phyloP scores from a whole-genome alignment of 2,888 invertebrate genomes.

The Glyphotaelius pellucidus region DNA sequence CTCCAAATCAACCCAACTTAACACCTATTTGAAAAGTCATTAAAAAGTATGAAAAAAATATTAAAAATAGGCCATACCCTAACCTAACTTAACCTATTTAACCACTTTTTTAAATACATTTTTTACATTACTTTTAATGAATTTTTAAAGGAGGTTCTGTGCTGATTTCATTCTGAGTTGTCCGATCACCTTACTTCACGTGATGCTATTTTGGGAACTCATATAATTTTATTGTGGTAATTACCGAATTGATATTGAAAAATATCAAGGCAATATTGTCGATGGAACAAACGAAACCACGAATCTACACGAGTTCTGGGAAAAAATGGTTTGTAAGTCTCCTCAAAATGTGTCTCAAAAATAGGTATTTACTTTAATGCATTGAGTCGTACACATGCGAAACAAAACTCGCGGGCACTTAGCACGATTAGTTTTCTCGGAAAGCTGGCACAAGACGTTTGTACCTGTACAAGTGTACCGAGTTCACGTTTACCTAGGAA shows the following conservation, averaged over 20 bases:
- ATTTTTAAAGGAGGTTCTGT: too few species aligned
- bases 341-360: background rate
- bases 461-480: background rate
- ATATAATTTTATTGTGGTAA: background rate
- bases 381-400: conserved; percentile 26
- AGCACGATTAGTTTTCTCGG: conserved; percentile 58
- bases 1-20: too few species aligned
- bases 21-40: too few species aligned
- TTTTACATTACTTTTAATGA: too few species aligned
- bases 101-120: too few species aligned
- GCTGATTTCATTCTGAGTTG: too few species aligned
- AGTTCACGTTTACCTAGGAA: conserved; percentile 51
- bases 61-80: too few species aligned
- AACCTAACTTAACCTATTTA: too few species aligned
- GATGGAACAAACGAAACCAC: background rate
- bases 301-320: background rate
- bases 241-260: background rate
- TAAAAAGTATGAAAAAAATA: too few species aligned
- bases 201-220: background rate
- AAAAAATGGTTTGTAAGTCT: background rate
- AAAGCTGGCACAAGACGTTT: conserved; percentile 46
- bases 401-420: conserved; percentile 53
- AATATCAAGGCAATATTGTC: background rate
- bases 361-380: background rate
- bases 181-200: too few species aligned